Percentiles rank a stretch among this genome's conserved stretches.
These are phyloP conservation scores for Allophyes oxyacanthae DNA, from an alignment of 2,888 invertebrate species.

Conservation along the genomic window DNA sequence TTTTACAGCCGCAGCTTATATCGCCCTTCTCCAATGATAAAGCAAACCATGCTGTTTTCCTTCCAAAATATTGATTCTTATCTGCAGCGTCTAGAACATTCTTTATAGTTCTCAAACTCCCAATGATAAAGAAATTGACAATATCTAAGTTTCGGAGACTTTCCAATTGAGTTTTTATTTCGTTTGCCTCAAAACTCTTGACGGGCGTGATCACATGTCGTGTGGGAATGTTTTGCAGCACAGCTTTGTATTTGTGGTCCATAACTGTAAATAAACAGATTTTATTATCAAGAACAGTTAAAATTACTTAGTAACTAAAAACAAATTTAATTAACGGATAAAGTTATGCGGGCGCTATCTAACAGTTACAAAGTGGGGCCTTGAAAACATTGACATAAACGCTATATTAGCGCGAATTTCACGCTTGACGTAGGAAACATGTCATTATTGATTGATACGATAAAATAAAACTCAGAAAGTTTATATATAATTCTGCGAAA, in stretches of 20 bases:
- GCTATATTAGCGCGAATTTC: slow-evolving; percentile 39
- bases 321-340: slow-evolving; percentile 39
- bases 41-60: slow-evolving; percentile 96
- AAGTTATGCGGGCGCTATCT: slow-evolving; percentile 50
- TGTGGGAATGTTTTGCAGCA: slow-evolving; percentile 96
- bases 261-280: slow-evolving; percentile 90
- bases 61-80: slow-evolving; percentile 93
- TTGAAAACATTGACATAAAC: slow-evolving; percentile 39
- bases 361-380: slow-evolving; percentile 29
- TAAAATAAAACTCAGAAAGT: slow-evolving; percentile 44
- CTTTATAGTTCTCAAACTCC: slow-evolving; percentile 92
- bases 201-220: slow-evolving; percentile 95
- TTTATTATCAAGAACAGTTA: slow-evolving; percentile 48
- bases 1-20: slow-evolving; percentile 93
- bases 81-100: slow-evolving; percentile 92
- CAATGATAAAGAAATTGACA: slow-evolving; percentile 96
- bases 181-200: slow-evolving; percentile 89
- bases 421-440: slow-evolving; percentile 38
- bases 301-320: slow-evolving; percentile 37
- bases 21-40: slow-evolving; percentile 93
- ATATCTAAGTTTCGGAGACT: slow-evolving; percentile 94
- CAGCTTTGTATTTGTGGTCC: slow-evolving; percentile 97
- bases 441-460: slow-evolving; percentile 49
- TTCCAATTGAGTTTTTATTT: slow-evolving; percentile 91
- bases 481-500: slow-evolving; percentile 14